Evolutionary conservation across 2,888 invertebrate species (phyloP), one percentile per base, ranked within the genome.

Genomic region (Lasioglossum figueresi): DNA sequence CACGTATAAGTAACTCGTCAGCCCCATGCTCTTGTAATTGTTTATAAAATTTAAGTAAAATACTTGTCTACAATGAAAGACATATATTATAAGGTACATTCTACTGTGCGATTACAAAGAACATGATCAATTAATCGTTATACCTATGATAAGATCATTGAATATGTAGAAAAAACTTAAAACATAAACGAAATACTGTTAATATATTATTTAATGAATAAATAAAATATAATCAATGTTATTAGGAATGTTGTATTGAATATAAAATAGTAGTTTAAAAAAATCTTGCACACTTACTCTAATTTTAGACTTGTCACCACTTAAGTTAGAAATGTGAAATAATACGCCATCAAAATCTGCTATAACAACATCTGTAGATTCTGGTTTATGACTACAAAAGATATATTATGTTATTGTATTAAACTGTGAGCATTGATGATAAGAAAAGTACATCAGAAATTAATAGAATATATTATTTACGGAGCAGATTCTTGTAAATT

Each of bases 341-440:
- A 99, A 96, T 88, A 99, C 99, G 93, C 99, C 99, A 96, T 99
- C 99, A 96, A 99, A 99, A 96, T 99, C 99, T 92, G 99, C 98
- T 95, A 99, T 97, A 91, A 96, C 97, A 93, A 99, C 97, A 96
- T 99, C 99, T 95, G 99, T 98, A 92, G 98, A 98, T 95, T 99
- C 99, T 90, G 98, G 97, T 96, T 99, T 99, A 95, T 97, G 97
- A 91, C 99, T 99, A 96, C 89, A 97, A 97, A 91, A 27, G 70
- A 84, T 80, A 77, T 10, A 76, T 6, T 70, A 10, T n/a, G 75
- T 59, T 48, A 79, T 73, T 73, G 45, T 56, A 71, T 68, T 43
- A 68, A 72, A 76, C 48, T n/a, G 27, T 52, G 5, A 73, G 14
- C n/a, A 31, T 40, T 68, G 5, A 10, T n/a, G 23, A 71, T 31